A percentile compares a stretch with the other conserved stretches of the same genome.
Evolutionary conservation across 2,113 vertebrate species (phyloP).

Genomic region (Nycticebus coucang): DNA sequence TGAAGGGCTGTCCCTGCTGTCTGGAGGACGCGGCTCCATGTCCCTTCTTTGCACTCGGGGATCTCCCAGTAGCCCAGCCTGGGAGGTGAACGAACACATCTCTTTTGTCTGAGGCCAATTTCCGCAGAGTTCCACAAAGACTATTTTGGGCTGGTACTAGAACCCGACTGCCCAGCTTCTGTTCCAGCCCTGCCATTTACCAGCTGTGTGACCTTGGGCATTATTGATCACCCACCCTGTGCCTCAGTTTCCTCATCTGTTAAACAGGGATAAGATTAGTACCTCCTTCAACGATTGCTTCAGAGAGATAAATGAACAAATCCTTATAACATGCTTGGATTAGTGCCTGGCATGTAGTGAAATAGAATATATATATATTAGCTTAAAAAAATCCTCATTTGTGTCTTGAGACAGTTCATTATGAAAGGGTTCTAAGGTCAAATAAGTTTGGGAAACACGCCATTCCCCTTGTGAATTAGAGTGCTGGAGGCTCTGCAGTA

Average conservation of each 20-base stretch:
- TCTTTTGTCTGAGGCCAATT: not conserved
- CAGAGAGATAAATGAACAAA: not conserved
- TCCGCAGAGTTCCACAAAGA: not conserved
- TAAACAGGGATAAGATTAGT: not conserved
- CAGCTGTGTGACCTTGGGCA: not conserved
- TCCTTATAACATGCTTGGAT: not conserved
- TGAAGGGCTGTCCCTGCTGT: not conserved
- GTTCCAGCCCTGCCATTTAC: not conserved
- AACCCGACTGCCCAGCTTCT: not conserved
- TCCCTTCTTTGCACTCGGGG: not conserved
- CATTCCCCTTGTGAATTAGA: not conserved
- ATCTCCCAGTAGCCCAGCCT: not conserved
- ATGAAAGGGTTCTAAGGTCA: not conserved
- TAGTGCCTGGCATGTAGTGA: not conserved
- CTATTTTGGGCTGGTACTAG: not conserved
- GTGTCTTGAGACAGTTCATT: not conserved
- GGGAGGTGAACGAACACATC: not conserved
- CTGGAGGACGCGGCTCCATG: rapidly evolving
- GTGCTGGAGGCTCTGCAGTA: not conserved
- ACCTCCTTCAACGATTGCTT: not conserved
- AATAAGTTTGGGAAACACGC: not conserved
- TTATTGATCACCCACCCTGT: not conserved
- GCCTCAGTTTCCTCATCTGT: not conserved
- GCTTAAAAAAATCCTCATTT: not conserved
- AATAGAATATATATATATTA: not conserved